Conservation (phyloP, 1,140 invertebrate genomes). For the Spodoptera frugiperda region DNA sequence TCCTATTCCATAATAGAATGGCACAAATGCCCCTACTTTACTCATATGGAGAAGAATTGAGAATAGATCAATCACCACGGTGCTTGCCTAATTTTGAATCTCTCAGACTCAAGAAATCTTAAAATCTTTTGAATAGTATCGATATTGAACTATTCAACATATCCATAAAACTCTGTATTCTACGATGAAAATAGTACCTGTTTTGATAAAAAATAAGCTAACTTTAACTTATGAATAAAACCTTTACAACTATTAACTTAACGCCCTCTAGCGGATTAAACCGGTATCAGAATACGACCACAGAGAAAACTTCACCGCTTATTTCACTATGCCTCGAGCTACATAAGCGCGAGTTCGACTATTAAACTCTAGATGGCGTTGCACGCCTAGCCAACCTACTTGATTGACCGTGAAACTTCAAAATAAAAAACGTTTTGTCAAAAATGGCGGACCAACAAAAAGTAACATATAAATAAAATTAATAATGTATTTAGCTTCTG, state of each 20-base stretch:
- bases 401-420: constrained; percentile 36
- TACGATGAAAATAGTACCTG: no score
- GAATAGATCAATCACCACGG: no score
- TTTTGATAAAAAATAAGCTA: no score
- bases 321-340: not conserved
- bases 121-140: no score
- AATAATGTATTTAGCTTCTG: constrained; percentile 59
- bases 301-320: not conserved
- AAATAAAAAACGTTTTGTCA: constrained; percentile 45
- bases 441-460: constrained; percentile 62
- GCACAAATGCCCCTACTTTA: no score
- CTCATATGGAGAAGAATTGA: no score
- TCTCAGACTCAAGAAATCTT: no score
- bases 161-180: no score
- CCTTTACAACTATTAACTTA: not conserved
- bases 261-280: constrained; percentile 2
- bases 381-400: not conserved
- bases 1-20: no score
- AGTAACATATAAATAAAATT: constrained; percentile 46
- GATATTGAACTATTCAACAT: no score
- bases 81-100: no score
- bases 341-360: not conserved
- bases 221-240: not conserved
- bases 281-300: not conserved
- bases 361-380: constrained; percentile 51